Evolutionary conservation across 1,140 invertebrate species (phyloP), one percentile per base, ranked within the genome.

Genomic region (Campodea augens): DNA sequence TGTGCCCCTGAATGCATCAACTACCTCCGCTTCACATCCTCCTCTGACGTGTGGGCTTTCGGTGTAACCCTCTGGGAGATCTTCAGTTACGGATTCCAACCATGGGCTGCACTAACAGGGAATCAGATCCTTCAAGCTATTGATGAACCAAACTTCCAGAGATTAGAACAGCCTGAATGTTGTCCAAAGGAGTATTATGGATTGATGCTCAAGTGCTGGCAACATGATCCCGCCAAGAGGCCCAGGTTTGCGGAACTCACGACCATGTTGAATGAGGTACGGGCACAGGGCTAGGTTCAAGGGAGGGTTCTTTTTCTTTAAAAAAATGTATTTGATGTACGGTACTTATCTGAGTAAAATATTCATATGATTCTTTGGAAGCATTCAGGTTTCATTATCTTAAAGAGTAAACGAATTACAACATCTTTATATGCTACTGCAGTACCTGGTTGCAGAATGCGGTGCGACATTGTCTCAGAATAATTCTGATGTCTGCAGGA

Each of bases 1-100:
- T 95, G 91, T 71, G 92, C 93, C 0, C 93, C 93, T 1, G 95
- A 98, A 66, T 92, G 87, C 60, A 96, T 98, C 49, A 89, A 90
- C 51, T 97, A 88, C 60, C 67, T 97, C 39, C 75, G 85, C 47
- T 98, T 98, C 57, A 98, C 92, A 4, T 88, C 88, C 12, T 77
- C 90, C 1, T 92, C 85, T 52, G 95, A 98, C 62, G 87, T 96
- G 0, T 98, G 93, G 93, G 88, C 91, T 0, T 98, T 83, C 64
- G 93, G 83, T 7, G 91, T 98, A 0, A 93, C 90, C n/a, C 62
- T 98, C 0, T 98, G 93, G 92, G 95, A 98, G 64, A 92, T 98
- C 84, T 97, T 97, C 58, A 89, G 87, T 10, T 96, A 95, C 57
- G 93, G 93, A 7, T 90, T 92, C 57, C 90, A 96, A 61, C 93